Conservation (phyloP, 1,140 invertebrate species). For the Littorina saxatilis region DNA sequence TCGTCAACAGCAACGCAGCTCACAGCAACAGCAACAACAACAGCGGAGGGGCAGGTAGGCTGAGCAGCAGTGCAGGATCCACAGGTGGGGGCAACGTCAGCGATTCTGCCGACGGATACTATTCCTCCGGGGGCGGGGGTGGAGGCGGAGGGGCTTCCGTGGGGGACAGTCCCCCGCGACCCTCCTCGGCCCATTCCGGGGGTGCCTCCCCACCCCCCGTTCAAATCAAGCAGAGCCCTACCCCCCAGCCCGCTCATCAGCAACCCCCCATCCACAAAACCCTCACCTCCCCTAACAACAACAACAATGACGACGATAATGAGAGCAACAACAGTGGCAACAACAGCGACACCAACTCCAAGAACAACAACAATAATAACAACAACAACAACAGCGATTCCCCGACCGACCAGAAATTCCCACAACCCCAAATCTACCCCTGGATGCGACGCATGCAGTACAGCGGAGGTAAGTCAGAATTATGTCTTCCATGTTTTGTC, state of each 20-base stretch:
- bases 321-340: conserved; percentile 13
- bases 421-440: conserved; percentile 69
- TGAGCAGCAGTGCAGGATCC: neutral
- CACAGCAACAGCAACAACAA: conserved; percentile 37
- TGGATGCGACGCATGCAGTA: conserved; percentile 74
- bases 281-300: conserved; percentile 18
- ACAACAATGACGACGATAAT: conserved; percentile 6
- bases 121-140: conserved; percentile 3
- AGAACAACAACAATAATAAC: conserved; percentile 56
- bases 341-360: conserved; percentile 51
- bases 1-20: neutral
- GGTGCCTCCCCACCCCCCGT: conserved; percentile 15
- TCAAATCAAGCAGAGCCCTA: conserved; percentile 25
- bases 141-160: neutral
- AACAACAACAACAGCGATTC: conserved; percentile 51
- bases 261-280: conserved; percentile 11
- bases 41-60: neutral
- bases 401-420: conserved; percentile 43
- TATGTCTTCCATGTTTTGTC: no score
- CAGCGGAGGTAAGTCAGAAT: conserved; percentile 66
- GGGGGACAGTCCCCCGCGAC: conserved; percentile 25
- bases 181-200: conserved; percentile 28
- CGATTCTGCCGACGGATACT: conserved; percentile 24
- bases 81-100: neutral
- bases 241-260: conserved; percentile 31